These are phyloP conservation scores for Drosophila truncata DNA, from an alignment of 1,140 invertebrate genomes.

Conservation along the genomic window DNA sequence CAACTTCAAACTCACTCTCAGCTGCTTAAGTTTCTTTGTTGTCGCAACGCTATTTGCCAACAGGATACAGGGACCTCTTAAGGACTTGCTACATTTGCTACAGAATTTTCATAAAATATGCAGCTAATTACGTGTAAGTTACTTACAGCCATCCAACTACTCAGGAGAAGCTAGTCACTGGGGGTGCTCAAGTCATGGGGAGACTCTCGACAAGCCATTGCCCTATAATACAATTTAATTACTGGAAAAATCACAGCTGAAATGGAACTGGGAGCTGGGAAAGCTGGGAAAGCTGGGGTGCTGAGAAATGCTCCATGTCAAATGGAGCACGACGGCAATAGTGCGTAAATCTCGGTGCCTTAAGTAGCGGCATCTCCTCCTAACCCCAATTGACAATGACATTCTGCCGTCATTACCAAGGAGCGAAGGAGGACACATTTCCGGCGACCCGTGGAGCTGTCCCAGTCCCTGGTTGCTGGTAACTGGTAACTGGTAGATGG, in stretches of 20 bases:
- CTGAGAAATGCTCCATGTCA: conserved; percentile 46
- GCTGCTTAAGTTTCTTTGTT: conserved; percentile 33
- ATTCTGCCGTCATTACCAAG: conserved; percentile 72
- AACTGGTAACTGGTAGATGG: conserved; percentile 22
- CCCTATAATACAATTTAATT: conserved; percentile 78
- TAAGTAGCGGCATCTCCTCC: conserved; percentile 60
- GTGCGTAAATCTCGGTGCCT: conserved; percentile 79
- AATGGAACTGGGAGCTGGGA: background rate
- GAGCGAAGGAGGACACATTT: conserved; percentile 22
- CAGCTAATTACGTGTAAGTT: conserved; percentile 78
- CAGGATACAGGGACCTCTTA: conserved; percentile 3
- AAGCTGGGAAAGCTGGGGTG: background rate
- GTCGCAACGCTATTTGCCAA: conserved; percentile 36
- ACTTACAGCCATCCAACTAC: conserved; percentile 47
- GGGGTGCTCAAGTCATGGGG: background rate
- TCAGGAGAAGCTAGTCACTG: conserved; percentile 11
- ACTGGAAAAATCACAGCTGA: conserved; percentile 74
- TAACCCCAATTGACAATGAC: conserved; percentile 81
- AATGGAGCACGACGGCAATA: conserved; percentile 64
- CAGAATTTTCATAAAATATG: conserved; percentile 73
- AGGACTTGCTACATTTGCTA: conserved; percentile 11
- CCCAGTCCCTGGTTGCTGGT: background rate
- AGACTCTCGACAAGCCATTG: conserved; percentile 36
- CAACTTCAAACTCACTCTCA: background rate
- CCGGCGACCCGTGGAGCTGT: conserved; percentile 10